Percentiles rank a stretch among this genome's conserved stretches.
phyloP scores from a whole-genome alignment of 1,140 invertebrate genomes.

The Heliconius melpomene region DNA sequence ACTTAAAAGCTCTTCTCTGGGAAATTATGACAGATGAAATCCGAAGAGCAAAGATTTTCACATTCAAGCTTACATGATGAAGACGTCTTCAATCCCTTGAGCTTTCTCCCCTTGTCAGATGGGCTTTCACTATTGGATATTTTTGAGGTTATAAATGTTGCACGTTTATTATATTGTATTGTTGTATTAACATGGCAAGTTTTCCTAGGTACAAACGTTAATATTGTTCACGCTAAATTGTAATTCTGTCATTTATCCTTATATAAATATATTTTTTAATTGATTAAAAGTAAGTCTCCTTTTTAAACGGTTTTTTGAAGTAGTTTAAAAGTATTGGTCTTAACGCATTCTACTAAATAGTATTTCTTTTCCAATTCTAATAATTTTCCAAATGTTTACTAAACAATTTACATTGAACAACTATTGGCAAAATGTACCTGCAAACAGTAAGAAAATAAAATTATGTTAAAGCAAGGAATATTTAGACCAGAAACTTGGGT shows the following conservation, averaged over 20 bases:
- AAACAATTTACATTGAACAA: constrained; percentile 43
- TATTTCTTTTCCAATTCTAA: not conserved
- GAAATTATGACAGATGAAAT: constrained; percentile 77
- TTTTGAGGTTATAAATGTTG: constrained; percentile 5
- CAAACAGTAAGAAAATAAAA: constrained; percentile 53
- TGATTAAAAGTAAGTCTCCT: too few relatives aligned
- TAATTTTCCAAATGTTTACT: not conserved
- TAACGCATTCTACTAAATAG: not conserved
- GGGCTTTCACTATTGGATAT: constrained; percentile 34
- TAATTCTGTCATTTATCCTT: too few relatives aligned
- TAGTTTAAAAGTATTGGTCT: too few relatives aligned
- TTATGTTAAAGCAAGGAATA: constrained; percentile 73
- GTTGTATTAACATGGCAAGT: not conserved
- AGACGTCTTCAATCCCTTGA: constrained; percentile 62
- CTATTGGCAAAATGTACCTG: constrained; percentile 39
- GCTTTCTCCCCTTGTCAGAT: constrained; percentile 49
- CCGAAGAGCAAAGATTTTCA: constrained; percentile 65
- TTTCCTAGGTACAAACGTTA: too few relatives aligned
- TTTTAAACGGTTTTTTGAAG: too few relatives aligned
- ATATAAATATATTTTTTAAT: too few relatives aligned
- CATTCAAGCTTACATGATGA: constrained; percentile 60
- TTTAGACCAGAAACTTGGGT: constrained; percentile 62
- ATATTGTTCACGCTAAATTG: too few relatives aligned
- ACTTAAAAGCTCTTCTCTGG: constrained; percentile 47
- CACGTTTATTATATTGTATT: not conserved